Base-by-base conservation (phyloP, 2,113 vertebrate genomes). In the Rhinopithecus roxellana region DNA sequence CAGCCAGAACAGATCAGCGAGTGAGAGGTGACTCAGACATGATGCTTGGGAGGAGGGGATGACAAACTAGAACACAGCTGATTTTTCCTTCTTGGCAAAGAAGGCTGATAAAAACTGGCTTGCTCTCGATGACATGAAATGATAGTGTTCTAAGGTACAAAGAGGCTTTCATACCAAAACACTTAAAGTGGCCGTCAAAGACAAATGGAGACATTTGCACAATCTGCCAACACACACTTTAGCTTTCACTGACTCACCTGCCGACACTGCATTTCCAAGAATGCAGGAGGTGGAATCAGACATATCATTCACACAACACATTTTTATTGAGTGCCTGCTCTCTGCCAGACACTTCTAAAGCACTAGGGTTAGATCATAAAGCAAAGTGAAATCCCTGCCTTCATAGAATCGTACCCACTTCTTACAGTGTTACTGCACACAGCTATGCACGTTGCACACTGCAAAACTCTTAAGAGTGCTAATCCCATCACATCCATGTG, bases 1-100 rank as follows among this genome's bases (percentile, higher is more conserved):
- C 97, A 96, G 61, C 74, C 92, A 93, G 93, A 92, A 94, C 93
- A 93, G 83, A 97, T 81, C 84, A 69, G 79, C 0, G 0, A 93
- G 80, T 90, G 95, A 95, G 96, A 97, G 90, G 90, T 96, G 92
- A 95, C 88, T 97, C 93, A 96, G 85, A 57, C 3, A 4, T 38
- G 55, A 90, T 40, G 43, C 78, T 40, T 45, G 3, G 18, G 27
- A 67, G 32, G 59, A n/a, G 2, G 20, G 18, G n/a, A 67, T 45
- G 88, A 88, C 2, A 55, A 82, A 85, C 35, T 83, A 52, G 43
- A n/a, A 82, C 48, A 89, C 91, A 83, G 40, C 77, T 93, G 74
- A 45, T 75, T 72, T 83, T 89, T 80, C 86, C 50, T 86, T 78
- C 64, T 95, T 55, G 85, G 64, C 80, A 78, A 92, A 93, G 57